Evolutionary conservation across 2,113 vertebrate genomes (phyloP).

Genomic region (Heterochromis multidens): DNA sequence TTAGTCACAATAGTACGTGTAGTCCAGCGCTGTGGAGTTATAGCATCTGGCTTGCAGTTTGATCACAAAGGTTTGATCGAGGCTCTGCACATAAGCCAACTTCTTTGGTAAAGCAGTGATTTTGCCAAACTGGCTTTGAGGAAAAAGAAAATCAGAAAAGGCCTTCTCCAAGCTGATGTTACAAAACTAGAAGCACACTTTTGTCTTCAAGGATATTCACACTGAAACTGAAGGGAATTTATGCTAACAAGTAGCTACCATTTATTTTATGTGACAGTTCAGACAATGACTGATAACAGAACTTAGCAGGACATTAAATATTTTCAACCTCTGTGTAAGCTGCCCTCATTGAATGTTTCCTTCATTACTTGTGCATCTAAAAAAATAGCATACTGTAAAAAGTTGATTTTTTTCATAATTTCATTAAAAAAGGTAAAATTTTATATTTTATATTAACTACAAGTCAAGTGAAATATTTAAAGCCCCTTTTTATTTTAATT

Average conservation of each 20-base stretch:
- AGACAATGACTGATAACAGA: background rate
- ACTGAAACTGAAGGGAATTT: background rate
- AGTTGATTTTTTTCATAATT: background rate
- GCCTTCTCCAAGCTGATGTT: fast-evolving
- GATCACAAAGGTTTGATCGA: background rate
- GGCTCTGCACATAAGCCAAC: background rate
- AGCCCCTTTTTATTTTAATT: background rate
- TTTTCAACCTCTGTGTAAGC: background rate
- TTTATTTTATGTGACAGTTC: background rate
- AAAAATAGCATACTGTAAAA: background rate
- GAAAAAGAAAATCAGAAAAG: background rate
- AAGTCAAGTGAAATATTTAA: background rate
- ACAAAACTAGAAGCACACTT: background rate
- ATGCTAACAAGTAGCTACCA: background rate
- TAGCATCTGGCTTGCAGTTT: background rate
- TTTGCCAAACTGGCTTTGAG: background rate
- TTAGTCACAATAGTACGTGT: background rate
- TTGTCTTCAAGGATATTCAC: background rate
- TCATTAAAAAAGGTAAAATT: background rate
- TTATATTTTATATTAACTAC: background rate
- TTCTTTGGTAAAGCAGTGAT: background rate
- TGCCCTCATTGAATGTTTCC: background rate
- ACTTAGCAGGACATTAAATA: background rate
- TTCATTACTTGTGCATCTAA: background rate
- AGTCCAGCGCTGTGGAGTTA: background rate